phyloP scores from a whole-genome alignment of 2,888 invertebrate genomes.

The Parnassius mnemosyne region DNA sequence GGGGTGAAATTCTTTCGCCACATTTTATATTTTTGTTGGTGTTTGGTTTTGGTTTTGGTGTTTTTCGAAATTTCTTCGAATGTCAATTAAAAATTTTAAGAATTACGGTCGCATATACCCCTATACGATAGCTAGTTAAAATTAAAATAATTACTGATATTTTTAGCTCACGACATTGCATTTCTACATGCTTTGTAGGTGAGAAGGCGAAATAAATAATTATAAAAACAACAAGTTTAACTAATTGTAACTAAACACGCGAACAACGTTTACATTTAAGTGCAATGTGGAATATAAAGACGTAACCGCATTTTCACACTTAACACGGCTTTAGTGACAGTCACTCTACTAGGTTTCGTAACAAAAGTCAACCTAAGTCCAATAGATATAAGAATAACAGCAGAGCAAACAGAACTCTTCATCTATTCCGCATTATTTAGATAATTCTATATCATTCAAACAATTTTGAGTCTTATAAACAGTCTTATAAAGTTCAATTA shows the following conservation, averaged over 20 bases:
- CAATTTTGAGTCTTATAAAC: neutral
- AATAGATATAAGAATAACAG: neutral
- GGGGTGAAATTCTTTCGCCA: too few relatives aligned
- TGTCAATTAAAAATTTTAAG: too few relatives aligned
- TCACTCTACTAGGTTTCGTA: neutral
- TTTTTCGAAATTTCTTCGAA: too few relatives aligned
- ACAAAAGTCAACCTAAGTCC: neutral
- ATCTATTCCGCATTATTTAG: neutral
- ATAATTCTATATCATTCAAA: neutral
- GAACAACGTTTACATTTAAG: neutral
- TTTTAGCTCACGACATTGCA: neutral
- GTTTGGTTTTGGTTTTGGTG: too few relatives aligned
- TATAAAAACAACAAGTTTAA: neutral
- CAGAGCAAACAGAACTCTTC: neutral
- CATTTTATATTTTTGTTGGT: too few relatives aligned
- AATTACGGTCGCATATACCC: too few relatives aligned
- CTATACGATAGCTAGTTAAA: too few relatives aligned
- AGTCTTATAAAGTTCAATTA: neutral
- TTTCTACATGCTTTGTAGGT: neutral
- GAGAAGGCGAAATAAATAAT: neutral
- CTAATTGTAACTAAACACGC: conserved; percentile 8
- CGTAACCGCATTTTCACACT: conserved; percentile 6
- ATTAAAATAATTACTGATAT: too few relatives aligned
- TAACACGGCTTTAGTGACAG: conserved; percentile 1
- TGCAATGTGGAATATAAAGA: neutral